Evolutionary conservation across 2,888 invertebrate genomes (phyloP).

Genomic region (Drosophila subsilvestris): DNA sequence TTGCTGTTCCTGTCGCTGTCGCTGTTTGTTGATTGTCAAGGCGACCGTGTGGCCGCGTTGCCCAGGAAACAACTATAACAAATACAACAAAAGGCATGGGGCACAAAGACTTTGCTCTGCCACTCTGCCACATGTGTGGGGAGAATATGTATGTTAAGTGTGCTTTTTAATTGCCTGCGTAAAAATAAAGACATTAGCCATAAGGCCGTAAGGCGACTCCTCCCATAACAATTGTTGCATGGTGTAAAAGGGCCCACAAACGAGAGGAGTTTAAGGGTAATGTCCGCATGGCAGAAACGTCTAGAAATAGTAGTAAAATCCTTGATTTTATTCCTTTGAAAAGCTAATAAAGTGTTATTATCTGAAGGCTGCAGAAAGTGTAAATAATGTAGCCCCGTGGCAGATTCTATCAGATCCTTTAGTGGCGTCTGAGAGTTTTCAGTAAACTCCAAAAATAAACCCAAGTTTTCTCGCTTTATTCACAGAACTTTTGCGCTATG

Average conservation of each 20-base stretch:
- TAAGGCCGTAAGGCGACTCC: slow-evolving; percentile 1
- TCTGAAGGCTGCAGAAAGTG: not conserved
- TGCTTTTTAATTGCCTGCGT: slow-evolving; percentile 69
- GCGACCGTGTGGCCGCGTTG: slow-evolving; percentile 62
- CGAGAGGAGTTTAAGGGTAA: not conserved
- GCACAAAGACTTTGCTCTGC: not conserved
- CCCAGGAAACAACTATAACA: slow-evolving; percentile 61
- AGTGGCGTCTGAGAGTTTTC: not conserved
- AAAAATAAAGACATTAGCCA: slow-evolving; percentile 47
- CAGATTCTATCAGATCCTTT: too few relatives aligned
- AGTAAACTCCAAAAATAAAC: slow-evolving; percentile 8
- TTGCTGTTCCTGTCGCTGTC: slow-evolving; percentile 37
- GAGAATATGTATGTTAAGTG: slow-evolving; percentile 50
- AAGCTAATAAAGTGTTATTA: not conserved
- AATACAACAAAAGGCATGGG: slow-evolving; percentile 48
- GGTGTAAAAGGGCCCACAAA: not conserved
- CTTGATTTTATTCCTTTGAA: not conserved
- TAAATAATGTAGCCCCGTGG: too few relatives aligned
- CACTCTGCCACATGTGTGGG: slow-evolving; percentile 41
- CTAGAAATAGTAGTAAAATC: too few relatives aligned
- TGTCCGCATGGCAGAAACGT: not conserved
- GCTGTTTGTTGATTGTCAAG: slow-evolving; percentile 73
- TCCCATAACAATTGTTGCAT: slow-evolving; percentile 11
- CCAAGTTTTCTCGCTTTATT: slow-evolving; percentile 22
- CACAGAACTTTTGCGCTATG: slow-evolving; percentile 30